Conservation (phyloP, 2,888 invertebrate species). For the Mythimna lalbum region DNA sequence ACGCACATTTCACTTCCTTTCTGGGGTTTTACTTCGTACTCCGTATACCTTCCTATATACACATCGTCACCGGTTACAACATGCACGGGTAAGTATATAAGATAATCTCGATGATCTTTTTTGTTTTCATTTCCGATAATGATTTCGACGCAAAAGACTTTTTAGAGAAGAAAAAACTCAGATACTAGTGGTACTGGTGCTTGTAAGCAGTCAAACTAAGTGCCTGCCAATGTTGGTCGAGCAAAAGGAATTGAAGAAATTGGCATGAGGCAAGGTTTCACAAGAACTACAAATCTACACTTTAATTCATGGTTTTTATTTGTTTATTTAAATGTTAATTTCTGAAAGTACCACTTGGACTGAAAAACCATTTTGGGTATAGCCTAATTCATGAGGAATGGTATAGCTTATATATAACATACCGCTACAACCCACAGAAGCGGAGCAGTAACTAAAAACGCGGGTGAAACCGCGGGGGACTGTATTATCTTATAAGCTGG, state of each 20-base stretch:
- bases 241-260: not conserved
- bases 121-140: slow-evolving; percentile 9
- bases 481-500: no score
- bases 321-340: no score
- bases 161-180: not conserved
- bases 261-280: no score
- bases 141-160: not conserved
- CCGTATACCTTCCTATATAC: not conserved
- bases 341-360: no score
- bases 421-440: no score
- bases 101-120: slow-evolving; percentile 22
- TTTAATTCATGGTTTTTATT: no score
- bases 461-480: no score
- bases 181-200: not conserved
- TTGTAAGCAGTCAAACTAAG: not conserved
- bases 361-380: no score
- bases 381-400: no score
- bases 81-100: not conserved
- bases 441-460: no score
- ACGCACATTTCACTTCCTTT: not conserved
- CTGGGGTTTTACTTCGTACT: not conserved
- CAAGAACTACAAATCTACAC: no score
- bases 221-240: not conserved
- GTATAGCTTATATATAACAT: no score
- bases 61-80: not conserved